Evolutionary conservation across 1,140 invertebrate species (phyloP).

Genomic region (Neodiprion pinetum): DNA sequence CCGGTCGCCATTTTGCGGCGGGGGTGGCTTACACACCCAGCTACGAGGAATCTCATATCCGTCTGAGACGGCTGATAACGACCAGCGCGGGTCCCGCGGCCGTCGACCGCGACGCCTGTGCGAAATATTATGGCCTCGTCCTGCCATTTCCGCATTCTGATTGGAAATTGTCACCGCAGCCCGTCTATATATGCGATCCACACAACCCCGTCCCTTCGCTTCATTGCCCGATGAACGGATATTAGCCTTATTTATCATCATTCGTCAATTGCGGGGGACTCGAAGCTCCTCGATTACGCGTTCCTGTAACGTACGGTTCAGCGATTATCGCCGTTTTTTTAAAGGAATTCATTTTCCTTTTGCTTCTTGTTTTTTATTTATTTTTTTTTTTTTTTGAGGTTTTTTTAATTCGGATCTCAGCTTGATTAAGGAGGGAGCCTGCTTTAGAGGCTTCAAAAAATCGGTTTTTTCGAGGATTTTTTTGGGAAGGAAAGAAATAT

Average conservation of each 20-base stretch:
- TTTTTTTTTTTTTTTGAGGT: too few species aligned
- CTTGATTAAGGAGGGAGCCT: too few species aligned
- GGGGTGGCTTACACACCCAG: conserved; percentile 9
- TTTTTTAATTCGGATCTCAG: too few species aligned
- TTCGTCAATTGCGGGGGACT: too few species aligned
- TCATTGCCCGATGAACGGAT: conserved; percentile 40
- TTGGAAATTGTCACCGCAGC: conserved; percentile 48
- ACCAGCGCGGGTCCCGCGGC: conserved; percentile 15
- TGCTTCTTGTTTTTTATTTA: too few species aligned
- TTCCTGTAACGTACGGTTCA: too few species aligned
- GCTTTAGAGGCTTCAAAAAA: too few species aligned
- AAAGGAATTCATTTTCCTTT: too few species aligned
- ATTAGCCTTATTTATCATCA: conserved; percentile 32
- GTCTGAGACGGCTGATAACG: conserved; percentile 51
- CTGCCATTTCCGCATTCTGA: conserved; percentile 44
- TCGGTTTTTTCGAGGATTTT: too few species aligned
- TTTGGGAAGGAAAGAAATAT: too few species aligned
- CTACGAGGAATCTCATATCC: conserved; percentile 51
- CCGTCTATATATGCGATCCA: conserved; percentile 31
- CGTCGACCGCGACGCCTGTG: conserved; percentile 13
- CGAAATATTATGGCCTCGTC: conserved; percentile 44
- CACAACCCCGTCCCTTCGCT: conserved; percentile 19
- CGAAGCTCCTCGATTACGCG: too few species aligned
- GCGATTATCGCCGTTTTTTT: too few species aligned
- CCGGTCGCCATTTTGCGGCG: conserved; percentile 42